These are phyloP conservation scores for Drosophila ercepeae DNA, from an alignment of 1,140 invertebrate genomes.

Conservation along the genomic window DNA sequence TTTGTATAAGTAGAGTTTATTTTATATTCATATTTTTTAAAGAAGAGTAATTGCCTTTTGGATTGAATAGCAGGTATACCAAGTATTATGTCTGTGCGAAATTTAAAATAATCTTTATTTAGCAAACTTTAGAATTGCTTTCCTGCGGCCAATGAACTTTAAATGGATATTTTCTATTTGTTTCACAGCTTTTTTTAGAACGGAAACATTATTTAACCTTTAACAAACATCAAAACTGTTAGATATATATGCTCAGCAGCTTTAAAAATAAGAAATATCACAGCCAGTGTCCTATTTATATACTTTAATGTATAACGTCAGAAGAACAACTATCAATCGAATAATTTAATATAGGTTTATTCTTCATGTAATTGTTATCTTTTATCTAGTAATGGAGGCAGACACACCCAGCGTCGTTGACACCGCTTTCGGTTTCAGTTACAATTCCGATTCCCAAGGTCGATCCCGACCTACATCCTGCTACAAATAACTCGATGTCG, in stretches of 20 bases:
- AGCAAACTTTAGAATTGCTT: not conserved
- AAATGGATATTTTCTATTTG: slow-evolving; percentile 5
- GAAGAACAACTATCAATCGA: not conserved
- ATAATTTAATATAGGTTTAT: not conserved
- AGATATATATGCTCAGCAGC: not conserved
- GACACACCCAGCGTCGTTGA: slow-evolving; percentile 44
- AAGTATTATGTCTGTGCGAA: slow-evolving; percentile 9
- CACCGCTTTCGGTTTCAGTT: slow-evolving; percentile 53
- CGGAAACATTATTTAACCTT: slow-evolving; percentile 10
- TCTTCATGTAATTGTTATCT: slow-evolving; percentile 1
- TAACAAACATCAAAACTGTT: not conserved
- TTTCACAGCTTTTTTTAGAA: not conserved
- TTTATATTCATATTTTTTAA: not conserved
- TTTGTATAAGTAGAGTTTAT: not conserved
- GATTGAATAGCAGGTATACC: not conserved
- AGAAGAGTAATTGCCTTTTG: not conserved
- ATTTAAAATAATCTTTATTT: not conserved
- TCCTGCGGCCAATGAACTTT: slow-evolving; percentile 28
- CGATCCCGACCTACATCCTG: slow-evolving; percentile 58
- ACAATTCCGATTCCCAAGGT: slow-evolving; percentile 43
- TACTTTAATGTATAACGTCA: too few species aligned
- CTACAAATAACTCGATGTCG: slow-evolving; percentile 64
- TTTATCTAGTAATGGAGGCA: slow-evolving; percentile 19
- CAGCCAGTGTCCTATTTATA: too few species aligned
- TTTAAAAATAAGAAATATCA: too few species aligned